Conservation (phyloP, 2,113 vertebrate genomes). For the Marmota monax region DNA sequence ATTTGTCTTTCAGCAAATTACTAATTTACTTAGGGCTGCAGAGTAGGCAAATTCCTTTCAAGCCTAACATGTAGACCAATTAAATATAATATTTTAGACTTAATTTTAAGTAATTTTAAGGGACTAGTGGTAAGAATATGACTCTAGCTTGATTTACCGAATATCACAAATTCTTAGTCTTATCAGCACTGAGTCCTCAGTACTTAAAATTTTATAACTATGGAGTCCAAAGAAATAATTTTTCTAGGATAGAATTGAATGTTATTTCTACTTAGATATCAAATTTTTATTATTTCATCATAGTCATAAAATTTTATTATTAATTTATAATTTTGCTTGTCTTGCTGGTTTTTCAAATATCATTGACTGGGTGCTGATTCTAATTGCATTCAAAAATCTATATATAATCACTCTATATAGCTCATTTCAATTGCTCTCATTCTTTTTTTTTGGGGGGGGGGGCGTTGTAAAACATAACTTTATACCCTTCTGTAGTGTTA, state of each 20-base stretch:
- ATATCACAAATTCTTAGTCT: background rate
- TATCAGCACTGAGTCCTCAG: background rate
- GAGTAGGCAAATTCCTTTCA: background rate
- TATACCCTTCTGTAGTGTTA: background rate
- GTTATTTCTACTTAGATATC: background rate
- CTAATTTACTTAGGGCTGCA: background rate
- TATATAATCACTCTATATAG: background rate
- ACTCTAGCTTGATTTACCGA: background rate
- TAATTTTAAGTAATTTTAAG: background rate
- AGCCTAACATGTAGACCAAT: background rate
- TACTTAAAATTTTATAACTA: background rate
- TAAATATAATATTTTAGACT: background rate
- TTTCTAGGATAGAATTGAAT: background rate
- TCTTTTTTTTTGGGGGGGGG: background rate
- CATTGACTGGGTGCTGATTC: background rate
- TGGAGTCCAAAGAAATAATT: slow-evolving; percentile 2
- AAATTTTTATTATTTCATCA: background rate
- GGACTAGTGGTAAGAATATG: background rate
- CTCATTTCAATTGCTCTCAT: background rate
- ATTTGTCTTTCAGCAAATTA: background rate
- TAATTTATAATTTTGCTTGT: background rate
- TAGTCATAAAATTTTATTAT: background rate
- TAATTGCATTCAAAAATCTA: slow-evolving; percentile 47
- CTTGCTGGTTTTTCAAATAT: background rate
- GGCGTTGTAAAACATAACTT: background rate